Evolutionary conservation across 2,888 invertebrate genomes (phyloP).

Genomic region (Drosophila maculinotata): DNA sequence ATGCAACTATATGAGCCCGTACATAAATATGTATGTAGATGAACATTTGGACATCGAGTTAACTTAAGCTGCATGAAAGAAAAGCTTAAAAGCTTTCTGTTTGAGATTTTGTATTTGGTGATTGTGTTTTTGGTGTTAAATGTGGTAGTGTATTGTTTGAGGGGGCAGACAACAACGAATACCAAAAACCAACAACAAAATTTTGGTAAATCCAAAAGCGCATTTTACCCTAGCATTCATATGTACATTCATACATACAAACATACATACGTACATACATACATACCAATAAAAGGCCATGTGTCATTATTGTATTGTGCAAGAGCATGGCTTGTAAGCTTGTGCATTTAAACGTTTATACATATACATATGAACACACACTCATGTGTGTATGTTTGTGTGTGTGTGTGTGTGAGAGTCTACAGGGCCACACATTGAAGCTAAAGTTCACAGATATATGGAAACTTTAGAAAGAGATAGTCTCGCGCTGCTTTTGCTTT

Average conservation of each 20-base stretch:
- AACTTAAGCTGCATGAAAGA: slow-evolving; percentile 15
- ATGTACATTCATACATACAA: slow-evolving; percentile 3
- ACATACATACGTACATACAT: slow-evolving; percentile 24
- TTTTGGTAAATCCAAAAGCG: slow-evolving; percentile 31
- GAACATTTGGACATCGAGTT: background rate
- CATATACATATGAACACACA: slow-evolving; percentile 1
- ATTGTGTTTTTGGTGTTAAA: slow-evolving; percentile 6
- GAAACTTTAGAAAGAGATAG: slow-evolving; percentile 74
- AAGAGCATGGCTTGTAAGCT: slow-evolving; percentile 73
- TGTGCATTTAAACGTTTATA: slow-evolving; percentile 43
- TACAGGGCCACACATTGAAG: slow-evolving; percentile 72
- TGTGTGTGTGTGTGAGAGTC: slow-evolving; percentile 28
- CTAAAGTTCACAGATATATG: slow-evolving; percentile 76
- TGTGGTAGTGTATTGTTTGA: slow-evolving; percentile 3
- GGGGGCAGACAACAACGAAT: slow-evolving; percentile 7
- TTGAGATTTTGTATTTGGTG: slow-evolving; percentile 3
- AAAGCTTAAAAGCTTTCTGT: slow-evolving; percentile 31
- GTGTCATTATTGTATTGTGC: slow-evolving; percentile 70
- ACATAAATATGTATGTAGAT: no score
- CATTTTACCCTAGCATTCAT: slow-evolving; percentile 13
- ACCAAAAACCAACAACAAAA: slow-evolving; percentile 10
- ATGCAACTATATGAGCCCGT: no score
- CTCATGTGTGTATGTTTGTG: slow-evolving; percentile 18
- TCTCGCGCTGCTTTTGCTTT: slow-evolving; percentile 68
- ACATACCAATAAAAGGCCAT: slow-evolving; percentile 57